Conservation (phyloP, 2,797 vertebrate genomes). For the Agapornis canus region DNA sequence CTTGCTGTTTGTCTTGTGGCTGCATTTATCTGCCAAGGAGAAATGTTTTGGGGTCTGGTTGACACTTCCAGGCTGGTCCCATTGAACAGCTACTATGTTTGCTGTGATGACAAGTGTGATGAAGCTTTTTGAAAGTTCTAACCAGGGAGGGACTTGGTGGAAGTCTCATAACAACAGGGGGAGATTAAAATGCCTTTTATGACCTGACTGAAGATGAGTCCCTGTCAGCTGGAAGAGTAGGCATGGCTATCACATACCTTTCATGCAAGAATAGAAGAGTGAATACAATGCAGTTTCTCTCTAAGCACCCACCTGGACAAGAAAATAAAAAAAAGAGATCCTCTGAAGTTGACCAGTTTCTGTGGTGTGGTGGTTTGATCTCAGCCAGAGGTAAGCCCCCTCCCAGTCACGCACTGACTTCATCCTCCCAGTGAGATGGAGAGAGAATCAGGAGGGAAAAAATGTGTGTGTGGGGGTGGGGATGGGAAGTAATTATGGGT, state of each 20-base stretch:
- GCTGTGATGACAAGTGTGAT: not conserved
- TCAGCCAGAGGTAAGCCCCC: not conserved
- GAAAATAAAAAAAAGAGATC: not conserved
- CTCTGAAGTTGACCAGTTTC: not conserved
- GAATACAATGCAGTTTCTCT: not conserved
- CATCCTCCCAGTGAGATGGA: not conserved
- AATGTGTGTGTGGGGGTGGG: not conserved
- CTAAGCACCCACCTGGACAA: not conserved
- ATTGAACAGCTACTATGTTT: not conserved
- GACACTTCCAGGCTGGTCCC: not conserved
- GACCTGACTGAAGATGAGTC: not conserved
- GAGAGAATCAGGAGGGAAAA: not conserved
- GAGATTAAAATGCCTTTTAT: not conserved
- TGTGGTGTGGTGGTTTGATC: not conserved
- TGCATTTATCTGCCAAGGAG: not conserved
- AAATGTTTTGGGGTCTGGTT: not conserved
- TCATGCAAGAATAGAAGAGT: not conserved
- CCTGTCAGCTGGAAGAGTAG: not conserved
- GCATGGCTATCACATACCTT: not conserved
- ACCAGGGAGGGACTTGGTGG: not conserved
- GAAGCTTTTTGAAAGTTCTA: not conserved
- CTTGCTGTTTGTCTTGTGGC: not conserved
- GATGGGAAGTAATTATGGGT: not conserved
- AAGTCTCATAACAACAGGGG: not conserved
- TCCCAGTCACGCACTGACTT: fast-evolving